Evolutionary conservation across 1,140 invertebrate species (phyloP).

Genomic region (Mercenaria mercenaria): DNA sequence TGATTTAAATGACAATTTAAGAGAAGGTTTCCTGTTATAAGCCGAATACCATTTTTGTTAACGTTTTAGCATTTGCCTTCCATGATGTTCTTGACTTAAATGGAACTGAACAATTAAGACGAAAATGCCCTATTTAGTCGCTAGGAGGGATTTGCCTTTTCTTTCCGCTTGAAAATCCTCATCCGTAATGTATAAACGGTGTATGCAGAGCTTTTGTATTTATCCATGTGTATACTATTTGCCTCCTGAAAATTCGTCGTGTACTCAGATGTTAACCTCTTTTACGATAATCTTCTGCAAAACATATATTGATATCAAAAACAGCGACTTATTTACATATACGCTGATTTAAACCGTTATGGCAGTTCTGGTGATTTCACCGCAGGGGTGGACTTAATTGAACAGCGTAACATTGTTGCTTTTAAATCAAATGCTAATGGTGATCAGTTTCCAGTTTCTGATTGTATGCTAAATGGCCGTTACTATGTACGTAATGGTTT

Average conservation of each 20-base stretch:
- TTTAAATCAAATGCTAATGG: conserved; percentile 39
- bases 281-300: not conserved
- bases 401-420: conserved; percentile 18
- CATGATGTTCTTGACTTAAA: too few species aligned
- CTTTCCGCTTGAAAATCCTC: too few species aligned
- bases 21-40: too few species aligned
- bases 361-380: conserved; percentile 19
- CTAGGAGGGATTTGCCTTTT: too few species aligned
- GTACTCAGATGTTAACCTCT: not conserved
- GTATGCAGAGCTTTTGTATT: too few species aligned
- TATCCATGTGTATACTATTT: too few species aligned
- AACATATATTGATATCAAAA: conserved; percentile 1
- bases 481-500: not conserved
- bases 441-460: conserved; percentile 26
- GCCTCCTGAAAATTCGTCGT: not conserved
- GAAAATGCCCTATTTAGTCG: too few species aligned
- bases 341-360: not conserved
- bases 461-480: conserved; percentile 39
- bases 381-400: conserved; percentile 27
- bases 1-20: too few species aligned
- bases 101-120: too few species aligned
- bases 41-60: too few species aligned
- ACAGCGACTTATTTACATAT: not conserved
- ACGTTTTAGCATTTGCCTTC: too few species aligned
- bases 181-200: too few species aligned